Evolutionary conservation across 1,140 invertebrate genomes (phyloP), one percentile per base, ranked within the genome.

Genomic region (Myzus persicae): DNA sequence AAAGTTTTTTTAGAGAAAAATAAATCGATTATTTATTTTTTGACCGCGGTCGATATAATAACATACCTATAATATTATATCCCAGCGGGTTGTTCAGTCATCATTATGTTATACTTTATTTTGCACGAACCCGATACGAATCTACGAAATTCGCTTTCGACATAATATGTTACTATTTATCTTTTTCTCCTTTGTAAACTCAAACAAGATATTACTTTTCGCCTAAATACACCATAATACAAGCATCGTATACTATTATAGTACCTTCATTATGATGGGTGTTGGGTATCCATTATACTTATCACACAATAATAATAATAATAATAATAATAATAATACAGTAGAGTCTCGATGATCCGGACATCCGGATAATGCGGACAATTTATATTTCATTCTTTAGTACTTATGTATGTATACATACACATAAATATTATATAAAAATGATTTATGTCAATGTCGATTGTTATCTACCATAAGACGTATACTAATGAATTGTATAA

Each of bases 51-150:
- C 59, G 40, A 42, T 85, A 85, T n/a, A 67, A 54, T 54, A 54
- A 67, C 18, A 67, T n/a, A 67, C 59, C 59, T 67, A 31, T 67
- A 67, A 67, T 67, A 67, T 67, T 18, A 67, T 6, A 6, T 22
- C 59, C 18, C 90, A 46, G 59, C 67, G n/a, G 59, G 42, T 76
- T 81, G 24, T 91, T 26, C 18, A 67, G 42, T 81, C 90, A 76
- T 91, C 40, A 76, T 90, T 90, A 90, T 54, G 20, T 24, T 87
- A n/a, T n/a, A 44, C 42, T 76, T 76, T n/a, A n/a, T 40, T 91
- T 91, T 18, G 40, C 42, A 44, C 54, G 40, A 76, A 91, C 24
- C 5, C 40, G 22, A 91, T 46, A 91, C 14, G 76, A 91, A 91
- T 91, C 90, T 76, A 20, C 31, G 5, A 87, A 48, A 87, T 46